Conservation (phyloP, 2,113 vertebrate genomes). For the Illadopsis cleaveri region DNA sequence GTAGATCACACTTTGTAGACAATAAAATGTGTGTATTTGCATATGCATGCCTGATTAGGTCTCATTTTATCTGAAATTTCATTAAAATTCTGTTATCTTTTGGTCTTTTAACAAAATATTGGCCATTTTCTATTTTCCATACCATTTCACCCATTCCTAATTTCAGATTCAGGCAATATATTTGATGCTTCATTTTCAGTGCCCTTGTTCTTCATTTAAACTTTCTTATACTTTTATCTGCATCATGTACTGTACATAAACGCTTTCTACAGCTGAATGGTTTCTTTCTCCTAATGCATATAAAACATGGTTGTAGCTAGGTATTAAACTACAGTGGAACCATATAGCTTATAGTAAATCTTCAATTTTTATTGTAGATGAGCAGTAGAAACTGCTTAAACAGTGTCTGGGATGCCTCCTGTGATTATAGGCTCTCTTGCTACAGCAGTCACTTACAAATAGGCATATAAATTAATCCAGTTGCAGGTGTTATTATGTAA, state of each 20-base stretch:
- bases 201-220: conserved; percentile 55
- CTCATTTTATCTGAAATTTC: conserved; percentile 29
- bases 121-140: conserved; percentile 58
- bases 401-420: conserved; percentile 37
- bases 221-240: conserved; percentile 65
- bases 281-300: conserved; percentile 68
- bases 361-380: conserved; percentile 45
- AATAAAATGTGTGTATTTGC: background rate
- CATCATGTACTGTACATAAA: conserved; percentile 68
- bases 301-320: conserved; percentile 64
- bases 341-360: conserved; percentile 61
- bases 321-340: conserved; percentile 69
- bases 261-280: conserved; percentile 58
- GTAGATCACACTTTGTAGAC: background rate
- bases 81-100: conserved; percentile 35
- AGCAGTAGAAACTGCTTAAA: conserved; percentile 43
- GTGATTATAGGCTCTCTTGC: conserved; percentile 39
- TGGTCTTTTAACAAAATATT: conserved; percentile 23
- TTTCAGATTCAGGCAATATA: conserved; percentile 59
- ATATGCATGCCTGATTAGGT: background rate
- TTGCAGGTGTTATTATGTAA: conserved; percentile 33
- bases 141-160: conserved; percentile 48
- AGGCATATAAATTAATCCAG: conserved; percentile 59
- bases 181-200: conserved; percentile 54
- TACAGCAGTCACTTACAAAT: conserved; percentile 58